Evolutionary conservation across 1,140 invertebrate species (phyloP).

Genomic region (Hesperophylax magnus): DNA sequence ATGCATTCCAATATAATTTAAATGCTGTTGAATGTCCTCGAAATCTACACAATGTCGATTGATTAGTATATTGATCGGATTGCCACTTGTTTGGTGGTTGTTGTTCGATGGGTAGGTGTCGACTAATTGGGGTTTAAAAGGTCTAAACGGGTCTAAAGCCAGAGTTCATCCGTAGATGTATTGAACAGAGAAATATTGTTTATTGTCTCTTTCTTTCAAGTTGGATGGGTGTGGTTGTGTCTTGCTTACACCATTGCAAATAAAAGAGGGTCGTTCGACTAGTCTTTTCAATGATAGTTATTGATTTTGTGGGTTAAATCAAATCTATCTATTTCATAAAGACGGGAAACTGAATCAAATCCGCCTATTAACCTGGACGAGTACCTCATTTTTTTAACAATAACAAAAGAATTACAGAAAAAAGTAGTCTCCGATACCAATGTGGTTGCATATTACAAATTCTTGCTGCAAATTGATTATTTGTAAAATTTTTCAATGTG

Average conservation of each 20-base stretch:
- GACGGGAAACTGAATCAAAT: background rate
- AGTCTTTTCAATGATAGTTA: background rate
- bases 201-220: conserved; percentile 7
- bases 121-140: conserved; percentile 54
- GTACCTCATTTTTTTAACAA: background rate
- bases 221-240: background rate
- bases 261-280: conserved; percentile 17
- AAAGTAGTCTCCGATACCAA: background rate
- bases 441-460: background rate
- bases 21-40: background rate
- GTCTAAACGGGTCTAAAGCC: conserved; percentile 45
- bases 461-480: too few relatives aligned
- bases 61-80: conserved; percentile 27
- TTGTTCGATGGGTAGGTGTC: conserved; percentile 49
- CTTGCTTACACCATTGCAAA: conserved; percentile 41
- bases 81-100: conserved; percentile 42
- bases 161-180: conserved; percentile 1
- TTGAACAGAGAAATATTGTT: background rate
- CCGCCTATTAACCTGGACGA: background rate
- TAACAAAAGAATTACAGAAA: background rate
- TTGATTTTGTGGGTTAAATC: background rate
- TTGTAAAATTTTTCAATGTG: background rate
- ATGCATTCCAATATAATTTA: conserved; percentile 6
- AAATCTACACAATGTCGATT: background rate
- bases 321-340: background rate